Evolutionary conservation across 1,140 invertebrate species (phyloP).

Genomic region (Lamellibrachia luymesi): DNA sequence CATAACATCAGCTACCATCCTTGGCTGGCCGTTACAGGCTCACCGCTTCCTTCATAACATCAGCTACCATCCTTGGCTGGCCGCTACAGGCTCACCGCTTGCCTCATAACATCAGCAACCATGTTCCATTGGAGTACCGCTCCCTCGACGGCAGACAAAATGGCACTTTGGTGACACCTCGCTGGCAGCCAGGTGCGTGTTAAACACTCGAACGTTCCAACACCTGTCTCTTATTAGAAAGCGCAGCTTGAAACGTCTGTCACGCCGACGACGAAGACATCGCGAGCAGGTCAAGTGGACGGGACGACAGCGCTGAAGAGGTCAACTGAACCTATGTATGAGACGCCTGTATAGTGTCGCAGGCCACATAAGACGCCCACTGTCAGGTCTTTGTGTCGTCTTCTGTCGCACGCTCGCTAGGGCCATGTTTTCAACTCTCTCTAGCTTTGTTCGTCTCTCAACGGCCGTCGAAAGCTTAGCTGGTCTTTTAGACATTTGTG

Average conservation of each 20-base stretch:
- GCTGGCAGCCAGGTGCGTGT: background rate
- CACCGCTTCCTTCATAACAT: too few species aligned
- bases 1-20: too few species aligned
- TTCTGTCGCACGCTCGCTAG: background rate
- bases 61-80: too few species aligned
- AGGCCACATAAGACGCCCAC: background rate
- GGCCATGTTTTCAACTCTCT: background rate
- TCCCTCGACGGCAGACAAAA: background rate
- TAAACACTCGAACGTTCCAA: background rate
- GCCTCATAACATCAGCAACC: background rate
- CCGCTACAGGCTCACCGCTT: background rate
- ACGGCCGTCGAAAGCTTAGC: background rate
- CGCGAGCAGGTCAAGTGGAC: background rate
- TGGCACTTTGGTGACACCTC: background rate
- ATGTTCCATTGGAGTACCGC: background rate
- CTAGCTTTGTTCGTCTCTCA: background rate
- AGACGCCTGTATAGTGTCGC: background rate
- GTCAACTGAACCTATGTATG: background rate
- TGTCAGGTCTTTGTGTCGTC: background rate
- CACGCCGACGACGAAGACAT: background rate
- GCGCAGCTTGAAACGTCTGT: slow-evolving; percentile 3
- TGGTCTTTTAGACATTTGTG: background rate
- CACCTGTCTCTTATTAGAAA: slow-evolving; percentile 5
- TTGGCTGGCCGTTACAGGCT: too few species aligned
- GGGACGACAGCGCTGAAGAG: background rate